These are phyloP conservation scores for Macaria liturata DNA, from an alignment of 2,888 invertebrate species.

Conservation along the genomic window DNA sequence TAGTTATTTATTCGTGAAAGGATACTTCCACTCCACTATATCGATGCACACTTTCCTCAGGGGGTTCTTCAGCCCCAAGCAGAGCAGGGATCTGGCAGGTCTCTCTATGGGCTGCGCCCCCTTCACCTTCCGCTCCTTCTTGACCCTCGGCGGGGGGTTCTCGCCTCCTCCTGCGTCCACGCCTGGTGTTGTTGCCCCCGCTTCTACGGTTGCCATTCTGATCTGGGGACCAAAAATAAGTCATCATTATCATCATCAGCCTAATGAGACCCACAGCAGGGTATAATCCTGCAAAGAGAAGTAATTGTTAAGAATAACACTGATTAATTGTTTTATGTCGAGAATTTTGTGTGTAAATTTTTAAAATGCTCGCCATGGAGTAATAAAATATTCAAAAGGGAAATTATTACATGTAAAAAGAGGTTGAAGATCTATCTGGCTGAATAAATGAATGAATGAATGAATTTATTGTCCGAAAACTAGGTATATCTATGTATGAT, in stretches of 20 bases:
- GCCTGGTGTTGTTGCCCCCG: slow-evolving; percentile 60
- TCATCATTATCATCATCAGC: no score
- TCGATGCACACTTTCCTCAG: slow-evolving; percentile 97
- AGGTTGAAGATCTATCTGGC: no score
- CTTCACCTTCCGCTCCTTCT: slow-evolving; percentile 71
- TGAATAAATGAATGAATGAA: no score
- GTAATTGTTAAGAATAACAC: no score
- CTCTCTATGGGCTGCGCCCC: slow-evolving; percentile 90
- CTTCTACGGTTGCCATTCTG: slow-evolving; percentile 66
- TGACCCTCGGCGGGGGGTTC: slow-evolving; percentile 71
- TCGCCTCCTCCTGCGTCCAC: slow-evolving; percentile 48
- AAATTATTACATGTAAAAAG: no score
- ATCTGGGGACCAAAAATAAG: slow-evolving; percentile 60
- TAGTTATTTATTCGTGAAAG: slow-evolving; percentile 85
- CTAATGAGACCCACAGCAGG: no score
- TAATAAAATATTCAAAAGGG: no score
- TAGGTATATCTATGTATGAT: no score
- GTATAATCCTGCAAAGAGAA: slow-evolving; percentile 12
- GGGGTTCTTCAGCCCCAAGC: slow-evolving; percentile 96
- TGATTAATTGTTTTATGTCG: no score
- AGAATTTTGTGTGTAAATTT: no score
- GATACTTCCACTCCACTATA: slow-evolving; percentile 99
- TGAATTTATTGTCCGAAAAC: no score
- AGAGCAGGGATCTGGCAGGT: slow-evolving; percentile 95
- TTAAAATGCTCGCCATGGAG: no score